These are phyloP conservation scores for Acanthopleura granulata DNA, from an alignment of 2,888 invertebrate genomes.

Conservation along the genomic window DNA sequence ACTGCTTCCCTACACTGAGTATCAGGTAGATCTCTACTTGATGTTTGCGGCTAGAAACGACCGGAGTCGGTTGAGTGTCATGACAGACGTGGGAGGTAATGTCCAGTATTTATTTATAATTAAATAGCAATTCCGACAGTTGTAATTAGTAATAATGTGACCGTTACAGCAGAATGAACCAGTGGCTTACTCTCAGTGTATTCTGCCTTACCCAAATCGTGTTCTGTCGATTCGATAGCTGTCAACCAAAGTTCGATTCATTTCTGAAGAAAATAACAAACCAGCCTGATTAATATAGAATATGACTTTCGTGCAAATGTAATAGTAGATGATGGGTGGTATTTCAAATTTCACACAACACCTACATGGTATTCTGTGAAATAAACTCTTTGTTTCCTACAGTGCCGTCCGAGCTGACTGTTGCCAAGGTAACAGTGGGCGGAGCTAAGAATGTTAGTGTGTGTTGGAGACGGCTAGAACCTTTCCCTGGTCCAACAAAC, in stretches of 20 bases:
- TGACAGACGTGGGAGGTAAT: neutral
- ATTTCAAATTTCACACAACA: no score
- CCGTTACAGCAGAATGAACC: no score
- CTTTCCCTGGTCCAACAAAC: slow-evolving; percentile 1
- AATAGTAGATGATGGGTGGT: no score
- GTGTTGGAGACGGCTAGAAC: neutral
- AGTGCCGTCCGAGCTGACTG: neutral
- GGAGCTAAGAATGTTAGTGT: neutral
- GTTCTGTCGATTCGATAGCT: no score
- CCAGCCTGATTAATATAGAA: no score
- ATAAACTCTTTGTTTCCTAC: neutral
- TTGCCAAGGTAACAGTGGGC: neutral
- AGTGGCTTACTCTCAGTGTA: no score
- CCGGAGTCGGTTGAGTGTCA: neutral
- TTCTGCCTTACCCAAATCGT: no score
- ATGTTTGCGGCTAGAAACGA: neutral
- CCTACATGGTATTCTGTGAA: no score
- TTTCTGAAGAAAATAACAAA: no score
- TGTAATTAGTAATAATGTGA: no score
- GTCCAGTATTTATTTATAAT: neutral
- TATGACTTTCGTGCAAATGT: no score
- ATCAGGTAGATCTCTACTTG: neutral
- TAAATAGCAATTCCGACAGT: neutral
- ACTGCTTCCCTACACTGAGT: slow-evolving; percentile 5
- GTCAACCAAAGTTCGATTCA: no score